A percentile compares a stretch with the other conserved stretches of the same genome.
Conservation (phyloP, 2,888 invertebrate species). For the Ariolimax columbianus region DNA sequence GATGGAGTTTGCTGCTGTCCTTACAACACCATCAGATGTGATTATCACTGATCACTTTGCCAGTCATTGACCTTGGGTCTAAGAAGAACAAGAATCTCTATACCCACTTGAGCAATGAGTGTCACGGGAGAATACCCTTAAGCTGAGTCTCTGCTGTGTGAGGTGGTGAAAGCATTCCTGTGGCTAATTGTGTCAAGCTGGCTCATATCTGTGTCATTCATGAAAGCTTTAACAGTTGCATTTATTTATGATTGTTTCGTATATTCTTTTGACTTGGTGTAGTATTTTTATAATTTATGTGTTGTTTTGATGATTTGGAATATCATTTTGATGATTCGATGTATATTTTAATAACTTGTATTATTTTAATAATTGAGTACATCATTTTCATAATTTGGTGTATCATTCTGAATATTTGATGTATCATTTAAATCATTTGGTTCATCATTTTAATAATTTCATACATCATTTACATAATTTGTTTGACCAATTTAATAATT, state of each 20-base stretch:
- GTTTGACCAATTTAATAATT: not conserved
- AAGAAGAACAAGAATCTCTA: too few relatives aligned
- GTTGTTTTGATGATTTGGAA: not conserved
- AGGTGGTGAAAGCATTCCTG: not conserved
- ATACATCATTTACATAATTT: not conserved
- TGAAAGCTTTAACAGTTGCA: slow-evolving; percentile 28
- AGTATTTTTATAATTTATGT: not conserved
- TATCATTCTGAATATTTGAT: not conserved
- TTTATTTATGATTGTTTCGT: slow-evolving; percentile 7
- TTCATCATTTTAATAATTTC: not conserved
- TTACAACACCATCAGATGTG: too few relatives aligned
- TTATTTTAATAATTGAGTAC: not conserved
- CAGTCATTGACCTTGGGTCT: too few relatives aligned
- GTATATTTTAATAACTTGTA: too few relatives aligned
- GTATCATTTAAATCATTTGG: not conserved
- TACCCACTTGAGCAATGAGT: too few relatives aligned
- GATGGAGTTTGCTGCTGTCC: too few relatives aligned
- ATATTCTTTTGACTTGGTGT: not conserved
- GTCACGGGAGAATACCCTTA: too few relatives aligned
- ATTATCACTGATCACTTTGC: too few relatives aligned
- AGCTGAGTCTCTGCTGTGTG: not conserved
- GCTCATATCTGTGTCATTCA: not conserved
- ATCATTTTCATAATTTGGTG: not conserved
- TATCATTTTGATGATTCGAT: not conserved
- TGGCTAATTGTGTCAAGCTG: not conserved